These are phyloP conservation scores for Falco columbarius DNA, from an alignment of 2,797 vertebrate species.

Conservation along the genomic window DNA sequence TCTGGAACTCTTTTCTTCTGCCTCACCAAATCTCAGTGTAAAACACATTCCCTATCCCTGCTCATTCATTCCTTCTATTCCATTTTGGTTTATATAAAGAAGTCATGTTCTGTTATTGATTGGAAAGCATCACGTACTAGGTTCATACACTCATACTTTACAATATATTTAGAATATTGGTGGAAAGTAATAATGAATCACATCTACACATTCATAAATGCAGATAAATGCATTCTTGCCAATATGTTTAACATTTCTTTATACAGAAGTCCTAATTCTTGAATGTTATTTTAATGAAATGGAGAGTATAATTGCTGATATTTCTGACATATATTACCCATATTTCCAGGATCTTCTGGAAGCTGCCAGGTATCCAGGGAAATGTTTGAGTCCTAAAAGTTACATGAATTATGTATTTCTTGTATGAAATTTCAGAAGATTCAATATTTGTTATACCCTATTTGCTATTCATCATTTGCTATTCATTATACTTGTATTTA, in stretches of 20 bases:
- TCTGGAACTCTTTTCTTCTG: background rate
- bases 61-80: background rate
- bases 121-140: background rate
- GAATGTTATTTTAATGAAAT: slow-evolving; percentile 6
- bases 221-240: background rate
- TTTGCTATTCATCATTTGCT: slow-evolving; percentile 63
- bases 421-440: slow-evolving; percentile 17
- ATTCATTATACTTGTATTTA: slow-evolving; percentile 56
- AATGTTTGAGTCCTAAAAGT: slow-evolving; percentile 22
- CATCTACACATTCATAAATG: background rate
- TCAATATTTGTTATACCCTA: slow-evolving; percentile 44
- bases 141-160: background rate
- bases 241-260: background rate
- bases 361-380: slow-evolving; percentile 15
- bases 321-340: background rate
- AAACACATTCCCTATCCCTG: background rate
- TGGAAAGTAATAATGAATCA: background rate
- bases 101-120: background rate
- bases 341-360: background rate
- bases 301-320: background rate
- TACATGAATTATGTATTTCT: slow-evolving; percentile 61
- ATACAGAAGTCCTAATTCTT: background rate
- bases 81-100: background rate
- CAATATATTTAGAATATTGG: background rate
- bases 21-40: background rate